Conservation (phyloP, 2,888 invertebrate species). For the Flexamia atlantica region DNA sequence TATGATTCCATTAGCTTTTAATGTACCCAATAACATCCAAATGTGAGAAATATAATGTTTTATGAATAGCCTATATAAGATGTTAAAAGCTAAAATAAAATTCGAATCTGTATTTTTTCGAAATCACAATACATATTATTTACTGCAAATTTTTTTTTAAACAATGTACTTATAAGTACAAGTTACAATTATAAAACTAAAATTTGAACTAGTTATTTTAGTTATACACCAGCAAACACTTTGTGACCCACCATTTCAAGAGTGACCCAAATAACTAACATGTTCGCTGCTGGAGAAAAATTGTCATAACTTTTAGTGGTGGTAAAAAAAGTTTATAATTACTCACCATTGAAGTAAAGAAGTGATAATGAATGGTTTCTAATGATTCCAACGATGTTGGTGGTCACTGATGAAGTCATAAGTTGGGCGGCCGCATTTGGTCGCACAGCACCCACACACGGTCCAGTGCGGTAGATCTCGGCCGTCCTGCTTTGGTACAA, state of each 20-base stretch:
- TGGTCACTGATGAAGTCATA: too few species aligned
- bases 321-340: too few species aligned
- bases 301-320: too few species aligned
- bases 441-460: too few species aligned
- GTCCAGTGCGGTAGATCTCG: too few species aligned
- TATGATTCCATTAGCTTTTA: slow-evolving; percentile 1
- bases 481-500: too few species aligned
- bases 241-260: slow-evolving; percentile 1
- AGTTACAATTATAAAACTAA: background rate
- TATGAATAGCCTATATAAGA: slow-evolving; percentile 4
- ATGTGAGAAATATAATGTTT: background rate
- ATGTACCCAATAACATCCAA: background rate
- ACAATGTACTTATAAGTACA: background rate
- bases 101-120: background rate
- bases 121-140: too few species aligned
- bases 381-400: too few species aligned
- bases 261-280: background rate
- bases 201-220: background rate
- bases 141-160: background rate
- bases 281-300: too few species aligned
- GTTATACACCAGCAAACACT: background rate
- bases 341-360: too few species aligned
- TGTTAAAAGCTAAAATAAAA: background rate
- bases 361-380: too few species aligned
- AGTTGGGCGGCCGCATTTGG: too few species aligned